These are phyloP conservation scores for Nesoenas mayeri DNA, from an alignment of 2,113 vertebrate species.

Conservation along the genomic window DNA sequence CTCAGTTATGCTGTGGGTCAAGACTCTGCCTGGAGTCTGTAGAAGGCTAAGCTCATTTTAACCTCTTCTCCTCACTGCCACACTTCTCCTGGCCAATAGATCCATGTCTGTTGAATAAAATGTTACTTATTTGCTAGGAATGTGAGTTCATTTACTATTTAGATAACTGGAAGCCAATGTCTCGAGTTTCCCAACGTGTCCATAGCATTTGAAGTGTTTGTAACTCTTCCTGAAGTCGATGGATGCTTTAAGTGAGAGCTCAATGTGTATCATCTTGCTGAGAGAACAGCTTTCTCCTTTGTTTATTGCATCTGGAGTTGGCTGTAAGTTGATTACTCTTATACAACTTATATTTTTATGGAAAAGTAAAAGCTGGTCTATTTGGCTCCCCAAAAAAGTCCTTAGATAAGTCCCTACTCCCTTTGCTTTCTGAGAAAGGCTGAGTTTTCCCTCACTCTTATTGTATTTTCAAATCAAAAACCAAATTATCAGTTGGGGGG, in stretches of 20 bases:
- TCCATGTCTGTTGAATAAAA: background rate
- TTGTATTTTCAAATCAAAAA: background rate
- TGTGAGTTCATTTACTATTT: background rate
- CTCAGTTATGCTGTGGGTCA: background rate
- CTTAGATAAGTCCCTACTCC: rapidly evolving
- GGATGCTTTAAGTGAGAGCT: background rate
- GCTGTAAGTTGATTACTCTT: background rate
- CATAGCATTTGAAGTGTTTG: background rate
- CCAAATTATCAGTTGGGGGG: background rate
- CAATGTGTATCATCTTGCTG: background rate
- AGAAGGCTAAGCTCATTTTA: background rate
- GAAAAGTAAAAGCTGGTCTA: background rate
- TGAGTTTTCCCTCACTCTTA: background rate
- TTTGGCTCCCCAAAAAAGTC: background rate
- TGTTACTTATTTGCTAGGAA: background rate
- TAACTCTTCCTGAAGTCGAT: background rate
- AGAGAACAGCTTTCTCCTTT: background rate
- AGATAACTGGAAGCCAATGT: background rate
- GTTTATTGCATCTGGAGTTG: background rate
- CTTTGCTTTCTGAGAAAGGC: background rate
- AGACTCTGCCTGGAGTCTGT: background rate
- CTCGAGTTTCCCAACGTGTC: background rate
- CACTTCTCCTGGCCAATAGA: background rate
- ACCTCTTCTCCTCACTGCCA: background rate
- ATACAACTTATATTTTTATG: background rate